Evolutionary conservation across 1,140 invertebrate species (phyloP).

Genomic region (Drosophila trapezifrons): DNA sequence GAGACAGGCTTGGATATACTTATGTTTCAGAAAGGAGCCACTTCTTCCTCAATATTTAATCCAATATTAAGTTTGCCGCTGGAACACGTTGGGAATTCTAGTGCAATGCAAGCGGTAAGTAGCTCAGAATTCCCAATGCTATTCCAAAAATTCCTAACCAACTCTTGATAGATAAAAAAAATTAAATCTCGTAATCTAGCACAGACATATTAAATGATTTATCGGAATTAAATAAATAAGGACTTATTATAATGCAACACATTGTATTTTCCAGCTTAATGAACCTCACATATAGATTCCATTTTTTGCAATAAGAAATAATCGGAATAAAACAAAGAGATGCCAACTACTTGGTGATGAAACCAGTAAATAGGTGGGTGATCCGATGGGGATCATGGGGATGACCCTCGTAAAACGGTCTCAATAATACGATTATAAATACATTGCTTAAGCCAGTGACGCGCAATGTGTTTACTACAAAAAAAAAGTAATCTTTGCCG

Average conservation of each 20-base stretch:
- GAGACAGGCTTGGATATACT: background rate
- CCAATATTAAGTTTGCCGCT: too few relatives aligned
- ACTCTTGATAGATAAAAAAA: too few relatives aligned
- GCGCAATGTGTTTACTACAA: slow-evolving; percentile 54
- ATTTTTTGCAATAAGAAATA: slow-evolving; percentile 12
- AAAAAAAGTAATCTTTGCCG: slow-evolving; percentile 30
- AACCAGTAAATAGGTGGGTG: slow-evolving; percentile 50
- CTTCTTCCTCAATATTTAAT: background rate
- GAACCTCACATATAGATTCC: background rate
- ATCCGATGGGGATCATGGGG: slow-evolving; percentile 43
- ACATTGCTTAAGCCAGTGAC: slow-evolving; percentile 43
- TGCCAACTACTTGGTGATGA: slow-evolving; percentile 14
- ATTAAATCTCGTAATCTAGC: too few relatives aligned
- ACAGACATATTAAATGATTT: background rate
- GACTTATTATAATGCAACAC: background rate
- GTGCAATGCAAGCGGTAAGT: too few relatives aligned
- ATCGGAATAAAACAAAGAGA: slow-evolving; percentile 33
- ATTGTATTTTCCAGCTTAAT: background rate
- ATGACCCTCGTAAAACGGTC: slow-evolving; percentile 47
- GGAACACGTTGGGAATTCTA: too few relatives aligned
- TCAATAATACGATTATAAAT: slow-evolving; percentile 42
- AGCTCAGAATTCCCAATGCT: too few relatives aligned
- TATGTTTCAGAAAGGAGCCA: background rate
- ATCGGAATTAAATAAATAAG: background rate
- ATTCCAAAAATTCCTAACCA: too few relatives aligned